Evolutionary conservation across 2,113 vertebrate genomes (phyloP).

Genomic region (Stegastes partitus): DNA sequence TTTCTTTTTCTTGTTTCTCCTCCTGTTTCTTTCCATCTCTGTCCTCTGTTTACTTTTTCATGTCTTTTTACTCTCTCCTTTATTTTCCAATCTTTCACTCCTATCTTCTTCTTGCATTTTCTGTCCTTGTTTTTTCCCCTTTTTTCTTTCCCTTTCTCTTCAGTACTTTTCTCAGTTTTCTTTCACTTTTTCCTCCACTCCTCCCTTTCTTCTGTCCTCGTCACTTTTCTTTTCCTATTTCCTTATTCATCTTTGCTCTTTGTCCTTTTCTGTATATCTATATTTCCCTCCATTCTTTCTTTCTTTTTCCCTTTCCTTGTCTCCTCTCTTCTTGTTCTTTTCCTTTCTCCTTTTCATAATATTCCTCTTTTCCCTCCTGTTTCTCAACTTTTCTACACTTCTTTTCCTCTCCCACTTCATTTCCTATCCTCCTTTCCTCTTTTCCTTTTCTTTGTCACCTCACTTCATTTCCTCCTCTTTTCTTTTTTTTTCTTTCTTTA

Average conservation of each 20-base stretch:
- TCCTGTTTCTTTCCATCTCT: background rate
- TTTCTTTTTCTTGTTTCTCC: background rate
- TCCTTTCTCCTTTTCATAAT: too few relatives aligned
- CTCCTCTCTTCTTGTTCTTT: too few relatives aligned
- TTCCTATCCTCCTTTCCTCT: too few relatives aligned
- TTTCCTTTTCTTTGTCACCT: too few relatives aligned
- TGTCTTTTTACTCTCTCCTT: too few relatives aligned
- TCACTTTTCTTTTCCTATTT: too few relatives aligned
- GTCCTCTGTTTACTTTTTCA: too few relatives aligned
- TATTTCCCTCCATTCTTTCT: too few relatives aligned
- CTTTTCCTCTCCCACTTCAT: background rate
- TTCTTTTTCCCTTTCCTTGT: background rate
- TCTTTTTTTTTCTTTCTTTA: background rate
- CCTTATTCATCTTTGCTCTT: background rate
- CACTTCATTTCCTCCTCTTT: background rate
- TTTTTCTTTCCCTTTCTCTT: background rate
- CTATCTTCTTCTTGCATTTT: background rate
- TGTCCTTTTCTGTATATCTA: background rate
- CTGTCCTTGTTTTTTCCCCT: background rate
- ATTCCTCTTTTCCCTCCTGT: background rate
- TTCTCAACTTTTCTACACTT: too few relatives aligned
- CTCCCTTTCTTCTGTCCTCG: accelerated
- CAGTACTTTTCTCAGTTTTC: too few relatives aligned
- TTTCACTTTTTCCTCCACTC: background rate
- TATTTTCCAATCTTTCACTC: background rate